phyloP scores from a whole-genome alignment of 37 sponge, comb jelly and placozoan genomes.

The Bolinopsis microptera region DNA sequence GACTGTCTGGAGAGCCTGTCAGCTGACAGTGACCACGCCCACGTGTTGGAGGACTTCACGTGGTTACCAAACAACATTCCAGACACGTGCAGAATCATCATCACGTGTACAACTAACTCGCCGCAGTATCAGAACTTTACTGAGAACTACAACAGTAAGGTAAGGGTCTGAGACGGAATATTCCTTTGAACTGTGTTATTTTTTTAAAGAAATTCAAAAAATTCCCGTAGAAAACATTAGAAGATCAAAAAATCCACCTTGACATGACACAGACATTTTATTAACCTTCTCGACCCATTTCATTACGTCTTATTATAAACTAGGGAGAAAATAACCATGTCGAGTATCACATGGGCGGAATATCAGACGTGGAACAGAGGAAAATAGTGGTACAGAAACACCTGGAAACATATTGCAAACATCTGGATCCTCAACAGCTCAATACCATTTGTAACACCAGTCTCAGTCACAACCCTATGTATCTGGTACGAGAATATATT shows the following conservation, averaged over 20 bases:
- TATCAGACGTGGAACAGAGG: slow-evolving; percentile 9
- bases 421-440: slow-evolving; percentile 36
- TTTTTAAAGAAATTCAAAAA: too few relatives aligned
- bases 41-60: slow-evolving; percentile 43
- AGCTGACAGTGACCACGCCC: slow-evolving; percentile 52
- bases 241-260: too few relatives aligned
- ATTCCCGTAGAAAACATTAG: too few relatives aligned
- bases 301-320: too few relatives aligned
- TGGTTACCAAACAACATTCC: slow-evolving; percentile 41
- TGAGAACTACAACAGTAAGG: slow-evolving; percentile 48
- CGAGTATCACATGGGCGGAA: neutral
- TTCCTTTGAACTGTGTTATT: too few relatives aligned
- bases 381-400: slow-evolving; percentile 44
- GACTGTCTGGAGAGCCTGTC: slow-evolving; percentile 56
- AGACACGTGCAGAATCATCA: slow-evolving; percentile 54
- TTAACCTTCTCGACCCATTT: too few relatives aligned
- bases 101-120: slow-evolving; percentile 38
- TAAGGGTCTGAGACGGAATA: neutral
- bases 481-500: neutral
- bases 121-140: slow-evolving; percentile 27
- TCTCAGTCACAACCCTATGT: slow-evolving; percentile 63
- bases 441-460: slow-evolving; percentile 21
- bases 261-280: too few relatives aligned
- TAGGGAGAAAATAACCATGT: slow-evolving; percentile 19
- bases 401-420: slow-evolving; percentile 47